Conservation (phyloP, 1,140 invertebrate genomes). For the Orchestia grillus region DNA sequence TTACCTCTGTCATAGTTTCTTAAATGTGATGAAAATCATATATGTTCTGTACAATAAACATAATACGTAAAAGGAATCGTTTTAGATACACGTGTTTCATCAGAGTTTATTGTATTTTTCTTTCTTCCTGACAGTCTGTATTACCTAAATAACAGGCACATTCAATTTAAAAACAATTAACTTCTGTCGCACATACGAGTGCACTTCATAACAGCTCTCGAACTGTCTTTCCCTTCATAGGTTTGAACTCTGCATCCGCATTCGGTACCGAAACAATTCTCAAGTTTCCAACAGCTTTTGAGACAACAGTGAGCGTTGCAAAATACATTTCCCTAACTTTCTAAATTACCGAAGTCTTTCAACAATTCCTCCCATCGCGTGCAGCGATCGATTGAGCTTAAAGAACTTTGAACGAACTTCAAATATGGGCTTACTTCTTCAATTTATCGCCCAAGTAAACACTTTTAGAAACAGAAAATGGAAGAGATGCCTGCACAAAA, state of each 20-base stretch:
- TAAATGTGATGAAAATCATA: no score
- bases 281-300: not conserved
- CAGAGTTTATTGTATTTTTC: no score
- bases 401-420: not conserved
- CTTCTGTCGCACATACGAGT: not conserved
- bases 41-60: no score
- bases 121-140: no score
- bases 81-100: no score
- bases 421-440: not conserved
- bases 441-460: not conserved
- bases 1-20: no score
- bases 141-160: no score
- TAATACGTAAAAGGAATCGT: no score
- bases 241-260: not conserved
- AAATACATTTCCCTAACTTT: not conserved
- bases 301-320: not conserved
- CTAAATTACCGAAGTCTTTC: constrained; percentile 1
- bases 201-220: not conserved
- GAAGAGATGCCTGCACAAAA: not conserved
- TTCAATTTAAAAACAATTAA: not conserved
- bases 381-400: not conserved
- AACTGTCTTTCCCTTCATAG: not conserved
- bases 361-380: not conserved
- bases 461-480: not conserved
- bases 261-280: not conserved